Evolutionary conservation across 2,797 vertebrate species (phyloP).

Genomic region (Chiloscyllium punctatum): DNA sequence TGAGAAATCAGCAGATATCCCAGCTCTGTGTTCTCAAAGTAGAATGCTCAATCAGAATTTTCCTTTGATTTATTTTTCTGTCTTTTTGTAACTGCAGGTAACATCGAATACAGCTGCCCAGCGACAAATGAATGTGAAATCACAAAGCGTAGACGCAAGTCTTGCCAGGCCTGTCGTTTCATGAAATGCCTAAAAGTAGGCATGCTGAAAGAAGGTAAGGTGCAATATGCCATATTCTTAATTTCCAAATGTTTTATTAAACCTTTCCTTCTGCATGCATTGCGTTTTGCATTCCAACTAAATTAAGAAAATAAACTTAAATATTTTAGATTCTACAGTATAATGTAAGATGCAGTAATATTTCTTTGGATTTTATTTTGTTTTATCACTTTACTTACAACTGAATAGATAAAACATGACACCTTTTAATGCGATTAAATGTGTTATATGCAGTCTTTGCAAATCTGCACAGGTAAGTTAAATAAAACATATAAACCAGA

Average conservation of each 20-base stretch:
- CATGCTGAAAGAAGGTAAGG: slow-evolving; percentile 99
- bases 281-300: neutral
- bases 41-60: slow-evolving; percentile 41
- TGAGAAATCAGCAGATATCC: slow-evolving; percentile 49
- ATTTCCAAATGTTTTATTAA: neutral
- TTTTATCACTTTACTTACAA: neutral
- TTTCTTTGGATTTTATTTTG: neutral
- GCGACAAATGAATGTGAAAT: slow-evolving; percentile 98
- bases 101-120: slow-evolving; percentile 98
- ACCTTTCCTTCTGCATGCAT: neutral
- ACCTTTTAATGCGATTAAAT: neutral
- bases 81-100: slow-evolving; percentile 68
- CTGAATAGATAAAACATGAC: neutral
- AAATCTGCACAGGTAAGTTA: neutral
- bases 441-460: too few relatives aligned
- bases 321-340: neutral
- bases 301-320: neutral
- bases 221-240: slow-evolving; percentile 4
- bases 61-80: slow-evolving; percentile 44
- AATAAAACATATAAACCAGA: neutral
- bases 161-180: slow-evolving; percentile 98
- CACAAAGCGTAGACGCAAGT: slow-evolving; percentile 98
- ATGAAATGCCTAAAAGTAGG: slow-evolving; percentile 99
- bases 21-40: slow-evolving; percentile 48
- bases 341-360: neutral